Conservation (phyloP, 2,797 vertebrate genomes). For the Micrastur ruficollis region DNA sequence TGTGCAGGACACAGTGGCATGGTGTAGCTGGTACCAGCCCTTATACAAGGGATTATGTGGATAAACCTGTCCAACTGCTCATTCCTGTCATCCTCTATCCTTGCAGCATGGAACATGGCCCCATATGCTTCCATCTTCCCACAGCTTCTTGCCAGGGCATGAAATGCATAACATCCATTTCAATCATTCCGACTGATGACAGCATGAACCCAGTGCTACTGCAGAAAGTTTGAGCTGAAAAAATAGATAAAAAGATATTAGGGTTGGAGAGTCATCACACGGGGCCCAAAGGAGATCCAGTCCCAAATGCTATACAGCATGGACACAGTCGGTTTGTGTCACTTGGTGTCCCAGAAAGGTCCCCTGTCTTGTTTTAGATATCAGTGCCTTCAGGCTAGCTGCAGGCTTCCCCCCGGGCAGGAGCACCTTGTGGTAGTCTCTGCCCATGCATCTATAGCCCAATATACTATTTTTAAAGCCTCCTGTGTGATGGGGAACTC, state of each 20-base stretch:
- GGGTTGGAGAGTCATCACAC: neutral
- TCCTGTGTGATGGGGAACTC: neutral
- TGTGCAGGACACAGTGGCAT: fast-evolving
- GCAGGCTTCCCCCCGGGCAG: neutral
- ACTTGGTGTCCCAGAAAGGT: neutral
- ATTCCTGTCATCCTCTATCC: neutral
- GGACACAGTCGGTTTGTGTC: neutral
- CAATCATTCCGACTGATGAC: neutral
- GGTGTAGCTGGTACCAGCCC: neutral
- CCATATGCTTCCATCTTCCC: neutral
- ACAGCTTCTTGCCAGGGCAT: neutral
- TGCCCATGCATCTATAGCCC: neutral
- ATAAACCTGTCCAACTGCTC: neutral
- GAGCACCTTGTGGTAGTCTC: neutral
- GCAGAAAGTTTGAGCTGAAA: neutral
- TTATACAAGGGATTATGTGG: neutral
- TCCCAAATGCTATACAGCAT: neutral
- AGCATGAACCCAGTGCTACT: neutral
- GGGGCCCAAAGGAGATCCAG: fast-evolving
- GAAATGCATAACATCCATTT: neutral
- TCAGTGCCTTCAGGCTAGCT: neutral
- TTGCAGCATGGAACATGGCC: neutral
- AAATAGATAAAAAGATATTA: neutral
- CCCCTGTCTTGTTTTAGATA: neutral
- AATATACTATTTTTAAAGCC: neutral